Conservation (phyloP, 2,113 vertebrate genomes). For the Pionites leucogaster region DNA sequence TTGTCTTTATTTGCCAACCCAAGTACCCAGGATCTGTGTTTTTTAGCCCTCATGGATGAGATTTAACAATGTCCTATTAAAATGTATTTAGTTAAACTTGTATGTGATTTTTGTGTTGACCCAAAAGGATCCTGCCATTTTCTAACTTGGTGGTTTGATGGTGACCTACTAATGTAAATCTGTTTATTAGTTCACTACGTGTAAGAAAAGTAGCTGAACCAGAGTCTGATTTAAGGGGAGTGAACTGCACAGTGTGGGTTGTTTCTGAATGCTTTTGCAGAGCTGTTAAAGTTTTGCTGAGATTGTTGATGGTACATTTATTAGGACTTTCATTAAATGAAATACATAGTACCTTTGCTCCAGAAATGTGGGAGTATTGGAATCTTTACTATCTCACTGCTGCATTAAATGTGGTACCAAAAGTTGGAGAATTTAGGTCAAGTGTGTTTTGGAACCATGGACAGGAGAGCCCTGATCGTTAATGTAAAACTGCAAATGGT, state of each 20-base stretch:
- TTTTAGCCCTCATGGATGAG: constrained; percentile 73
- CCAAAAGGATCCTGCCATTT: constrained; percentile 68
- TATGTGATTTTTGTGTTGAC: constrained; percentile 82
- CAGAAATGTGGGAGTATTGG: constrained; percentile 36
- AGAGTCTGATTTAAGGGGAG: not conserved
- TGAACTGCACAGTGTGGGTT: not conserved
- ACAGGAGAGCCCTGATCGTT: constrained; percentile 82
- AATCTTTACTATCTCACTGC: constrained; percentile 32
- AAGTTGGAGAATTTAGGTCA: constrained; percentile 57
- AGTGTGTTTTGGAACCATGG: constrained; percentile 66
- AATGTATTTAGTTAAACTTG: constrained; percentile 79
- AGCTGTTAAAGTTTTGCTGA: constrained; percentile 57
- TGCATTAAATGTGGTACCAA: not conserved
- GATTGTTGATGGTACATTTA: constrained; percentile 64
- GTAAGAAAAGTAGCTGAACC: constrained; percentile 48
- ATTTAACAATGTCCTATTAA: constrained; percentile 77
- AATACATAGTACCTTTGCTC: constrained; percentile 43
- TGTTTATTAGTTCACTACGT: constrained; percentile 55
- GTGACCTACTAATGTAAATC: constrained; percentile 65
- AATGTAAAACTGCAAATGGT: constrained; percentile 79
- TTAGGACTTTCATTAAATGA: constrained; percentile 62
- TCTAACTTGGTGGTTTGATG: constrained; percentile 55
- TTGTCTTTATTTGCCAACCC: constrained; percentile 86
- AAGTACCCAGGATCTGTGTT: constrained; percentile 75
- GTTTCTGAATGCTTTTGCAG: constrained; percentile 43